phyloP scores from a whole-genome alignment of 2,888 invertebrate genomes.

The Hyposoter dolosus region DNA sequence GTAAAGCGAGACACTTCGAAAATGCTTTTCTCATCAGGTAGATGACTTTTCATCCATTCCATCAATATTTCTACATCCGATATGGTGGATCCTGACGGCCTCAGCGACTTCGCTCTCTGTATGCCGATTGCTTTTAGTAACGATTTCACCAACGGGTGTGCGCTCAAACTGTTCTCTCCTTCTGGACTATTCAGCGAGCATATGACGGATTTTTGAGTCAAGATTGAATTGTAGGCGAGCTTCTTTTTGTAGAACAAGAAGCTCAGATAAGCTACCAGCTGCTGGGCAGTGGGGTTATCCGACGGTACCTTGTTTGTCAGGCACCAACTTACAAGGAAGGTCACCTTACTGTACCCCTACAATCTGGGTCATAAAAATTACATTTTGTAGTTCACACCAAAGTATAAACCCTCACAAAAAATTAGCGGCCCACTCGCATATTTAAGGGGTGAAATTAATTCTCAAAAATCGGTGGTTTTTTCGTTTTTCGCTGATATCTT shows the following conservation, averaged over 20 bases:
- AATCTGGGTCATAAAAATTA: no score
- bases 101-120: conserved; percentile 47
- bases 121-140: conserved; percentile 1
- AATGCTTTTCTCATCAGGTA: conserved; percentile 42
- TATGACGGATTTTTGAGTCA: neutral
- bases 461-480: no score
- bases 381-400: no score
- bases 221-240: neutral
- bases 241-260: neutral
- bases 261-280: neutral
- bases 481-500: no score
- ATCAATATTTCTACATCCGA: conserved; percentile 66
- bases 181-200: conserved; percentile 1
- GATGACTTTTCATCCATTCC: conserved; percentile 54
- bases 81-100: conserved; percentile 38
- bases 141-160: neutral
- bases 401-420: no score
- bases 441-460: no score
- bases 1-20: conserved; percentile 68
- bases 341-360: no score
- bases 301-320: neutral
- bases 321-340: neutral
- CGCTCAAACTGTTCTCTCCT: neutral
- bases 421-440: no score
- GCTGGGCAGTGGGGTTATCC: neutral